These are phyloP conservation scores for Paracentrotus lividus DNA, from an alignment of 53 echinoderm and acorn worm genomes.

Conservation along the genomic window DNA sequence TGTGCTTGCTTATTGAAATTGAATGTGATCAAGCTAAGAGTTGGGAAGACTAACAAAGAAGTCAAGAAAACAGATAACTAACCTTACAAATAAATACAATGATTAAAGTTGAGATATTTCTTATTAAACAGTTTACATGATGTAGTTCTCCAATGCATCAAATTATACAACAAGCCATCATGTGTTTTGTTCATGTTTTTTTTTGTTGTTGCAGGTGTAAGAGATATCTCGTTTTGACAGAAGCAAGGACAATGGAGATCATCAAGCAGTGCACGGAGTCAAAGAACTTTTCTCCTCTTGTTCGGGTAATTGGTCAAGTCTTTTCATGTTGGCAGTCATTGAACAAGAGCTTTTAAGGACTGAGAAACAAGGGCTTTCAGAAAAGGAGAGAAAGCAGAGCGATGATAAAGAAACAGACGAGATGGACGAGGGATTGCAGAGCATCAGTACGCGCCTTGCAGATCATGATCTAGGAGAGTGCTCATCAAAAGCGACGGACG, in stretches of 20 bases:
- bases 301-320: conserved; percentile 88
- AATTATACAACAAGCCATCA: too few relatives aligned
- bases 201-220: conserved; percentile 74
- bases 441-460: conserved; percentile 48
- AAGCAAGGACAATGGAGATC: conserved; percentile 78
- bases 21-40: too few relatives aligned
- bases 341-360: conserved; percentile 92
- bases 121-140: too few relatives aligned
- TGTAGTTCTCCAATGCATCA: too few relatives aligned
- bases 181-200: neutral
- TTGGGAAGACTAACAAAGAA: too few relatives aligned
- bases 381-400: conserved; percentile 81
- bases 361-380: conserved; percentile 67
- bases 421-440: conserved; percentile 69
- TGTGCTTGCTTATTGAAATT: too few relatives aligned
- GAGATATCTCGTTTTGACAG: conserved; percentile 83
- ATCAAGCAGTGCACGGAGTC: conserved; percentile 80
- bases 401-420: conserved; percentile 80
- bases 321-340: conserved; percentile 93
- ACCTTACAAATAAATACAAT: too few relatives aligned
- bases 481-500: conserved; percentile 56
- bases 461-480: conserved; percentile 68
- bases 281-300: conserved; percentile 86
- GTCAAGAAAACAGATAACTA: too few relatives aligned
- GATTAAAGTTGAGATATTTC: too few relatives aligned